These are phyloP conservation scores for Arremon brunneinucha DNA, from an alignment of 2,797 vertebrate genomes.

Conservation along the genomic window DNA sequence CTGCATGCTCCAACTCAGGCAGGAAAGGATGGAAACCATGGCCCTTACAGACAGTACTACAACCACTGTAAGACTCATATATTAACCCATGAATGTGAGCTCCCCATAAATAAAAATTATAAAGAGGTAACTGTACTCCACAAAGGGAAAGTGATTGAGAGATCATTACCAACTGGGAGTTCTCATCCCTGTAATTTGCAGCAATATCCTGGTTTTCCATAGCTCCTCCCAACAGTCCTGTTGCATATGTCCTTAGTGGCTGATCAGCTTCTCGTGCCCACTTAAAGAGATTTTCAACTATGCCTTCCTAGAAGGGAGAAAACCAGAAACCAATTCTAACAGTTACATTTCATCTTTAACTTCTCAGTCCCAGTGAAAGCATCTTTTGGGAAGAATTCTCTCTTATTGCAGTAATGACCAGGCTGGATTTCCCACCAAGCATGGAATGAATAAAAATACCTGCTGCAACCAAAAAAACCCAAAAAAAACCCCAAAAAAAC, in stretches of 20 bases:
- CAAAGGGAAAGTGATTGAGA: background rate
- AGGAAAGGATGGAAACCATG: background rate
- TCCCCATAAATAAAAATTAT: background rate
- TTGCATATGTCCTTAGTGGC: slow-evolving; percentile 92
- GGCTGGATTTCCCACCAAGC: background rate
- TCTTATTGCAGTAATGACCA: background rate
- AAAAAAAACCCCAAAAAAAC: background rate
- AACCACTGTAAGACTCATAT: background rate
- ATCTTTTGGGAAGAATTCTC: background rate
- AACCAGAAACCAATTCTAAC: background rate
- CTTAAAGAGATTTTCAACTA: slow-evolving; percentile 96
- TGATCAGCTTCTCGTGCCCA: slow-evolving; percentile 97
- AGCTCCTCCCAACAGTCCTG: slow-evolving; percentile 92
- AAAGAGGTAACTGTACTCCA: background rate
- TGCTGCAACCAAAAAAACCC: background rate
- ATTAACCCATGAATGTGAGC: background rate
- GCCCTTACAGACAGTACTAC: background rate
- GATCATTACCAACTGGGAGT: slow-evolving; percentile 88
- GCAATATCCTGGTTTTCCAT: slow-evolving; percentile 99
- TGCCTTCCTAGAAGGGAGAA: slow-evolving; percentile 86
- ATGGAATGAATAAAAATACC: background rate
- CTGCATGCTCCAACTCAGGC: background rate
- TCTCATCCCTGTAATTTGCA: slow-evolving; percentile 98
- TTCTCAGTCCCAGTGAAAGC: background rate
- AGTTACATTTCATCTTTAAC: background rate